These are phyloP conservation scores for Melanerpes formicivorus DNA, from an alignment of 2,113 vertebrate species.

Conservation along the genomic window DNA sequence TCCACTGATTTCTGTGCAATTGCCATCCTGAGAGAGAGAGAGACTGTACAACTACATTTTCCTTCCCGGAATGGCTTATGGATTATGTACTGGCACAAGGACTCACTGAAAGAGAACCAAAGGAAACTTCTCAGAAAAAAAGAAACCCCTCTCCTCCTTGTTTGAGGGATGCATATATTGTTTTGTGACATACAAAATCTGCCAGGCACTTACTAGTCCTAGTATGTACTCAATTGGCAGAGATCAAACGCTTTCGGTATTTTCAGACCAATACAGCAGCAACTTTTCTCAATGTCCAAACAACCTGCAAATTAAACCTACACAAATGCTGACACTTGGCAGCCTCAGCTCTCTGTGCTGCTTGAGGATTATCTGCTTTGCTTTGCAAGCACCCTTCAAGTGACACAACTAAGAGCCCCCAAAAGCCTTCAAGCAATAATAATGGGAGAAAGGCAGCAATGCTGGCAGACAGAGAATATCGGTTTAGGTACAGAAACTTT, in stretches of 20 bases:
- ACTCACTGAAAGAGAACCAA: neutral
- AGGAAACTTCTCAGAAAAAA: slow-evolving; percentile 15
- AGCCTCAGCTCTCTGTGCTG: neutral
- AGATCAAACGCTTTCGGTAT: neutral
- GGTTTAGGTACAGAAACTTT: neutral
- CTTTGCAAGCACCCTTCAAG: neutral
- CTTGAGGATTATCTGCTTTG: neutral
- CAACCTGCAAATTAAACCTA: neutral
- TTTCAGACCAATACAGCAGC: neutral
- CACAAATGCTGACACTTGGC: neutral
- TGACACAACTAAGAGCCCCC: neutral
- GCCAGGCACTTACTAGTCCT: neutral
- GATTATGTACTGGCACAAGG: neutral
- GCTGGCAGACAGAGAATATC: neutral
- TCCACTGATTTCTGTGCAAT: neutral
- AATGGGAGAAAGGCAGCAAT: neutral
- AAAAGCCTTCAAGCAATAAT: neutral
- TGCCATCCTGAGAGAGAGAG: neutral
- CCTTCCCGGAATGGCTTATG: neutral
- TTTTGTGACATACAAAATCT: neutral
- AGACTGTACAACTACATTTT: slow-evolving; percentile 2
- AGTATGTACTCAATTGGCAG: neutral
- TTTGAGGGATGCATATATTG: neutral
- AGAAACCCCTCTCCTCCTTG: neutral
- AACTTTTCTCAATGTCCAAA: neutral